Percentiles rank a stretch among this genome's conserved stretches.
Conservation (phyloP, 2,888 invertebrate genomes). For the Zaprionus bogoriensis region DNA sequence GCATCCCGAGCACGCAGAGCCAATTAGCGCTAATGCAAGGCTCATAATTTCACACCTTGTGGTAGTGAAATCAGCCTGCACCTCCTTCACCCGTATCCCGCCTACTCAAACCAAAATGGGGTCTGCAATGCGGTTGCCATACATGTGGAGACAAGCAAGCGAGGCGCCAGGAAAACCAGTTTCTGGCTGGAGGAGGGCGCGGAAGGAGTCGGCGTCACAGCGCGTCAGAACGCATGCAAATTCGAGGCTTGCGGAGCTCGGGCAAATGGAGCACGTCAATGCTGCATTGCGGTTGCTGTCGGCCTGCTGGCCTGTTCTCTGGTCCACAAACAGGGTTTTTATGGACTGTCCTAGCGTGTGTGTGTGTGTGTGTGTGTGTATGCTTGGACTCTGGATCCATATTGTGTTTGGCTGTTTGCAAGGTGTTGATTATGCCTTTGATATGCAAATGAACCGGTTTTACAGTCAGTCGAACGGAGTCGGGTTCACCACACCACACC, state of each 20-base stretch:
- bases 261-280: conserved; percentile 71
- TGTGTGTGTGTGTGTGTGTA: conserved; percentile 13
- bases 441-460: conserved; percentile 77
- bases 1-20: conserved; percentile 36
- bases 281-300: conserved; percentile 41
- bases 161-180: conserved; percentile 48
- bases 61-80: conserved; percentile 30
- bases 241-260: conserved; percentile 29
- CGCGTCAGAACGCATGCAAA: conserved; percentile 52
- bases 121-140: conserved; percentile 6
- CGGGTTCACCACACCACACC: conserved; percentile 1
- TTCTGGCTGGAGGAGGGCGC: conserved; percentile 4
- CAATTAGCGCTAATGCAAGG: conserved; percentile 70
- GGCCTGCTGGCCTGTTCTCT: neutral
- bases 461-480: conserved; percentile 28
- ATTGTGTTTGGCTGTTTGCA: conserved; percentile 50
- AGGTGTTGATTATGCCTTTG: conserved; percentile 79
- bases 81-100: too few species aligned
- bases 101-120: neutral
- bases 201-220: neutral
- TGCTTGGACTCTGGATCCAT: conserved; percentile 44
- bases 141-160: conserved; percentile 24
- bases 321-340: conserved; percentile 39
- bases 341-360: conserved; percentile 26
- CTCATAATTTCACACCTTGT: conserved; percentile 68